Base-by-base conservation (phyloP, 2,888 invertebrate genomes). In the Sipha maydis region DNA sequence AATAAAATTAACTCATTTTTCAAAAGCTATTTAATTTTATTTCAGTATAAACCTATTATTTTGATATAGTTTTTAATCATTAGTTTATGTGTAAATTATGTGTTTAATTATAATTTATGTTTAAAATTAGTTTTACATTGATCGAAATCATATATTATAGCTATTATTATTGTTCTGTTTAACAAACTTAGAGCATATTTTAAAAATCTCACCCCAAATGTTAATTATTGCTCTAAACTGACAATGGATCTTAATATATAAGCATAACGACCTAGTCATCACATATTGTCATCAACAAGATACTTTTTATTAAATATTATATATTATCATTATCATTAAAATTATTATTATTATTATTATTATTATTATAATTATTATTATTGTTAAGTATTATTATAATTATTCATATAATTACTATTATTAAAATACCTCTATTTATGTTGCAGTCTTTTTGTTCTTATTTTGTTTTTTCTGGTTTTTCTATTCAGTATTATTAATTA, bases 401-500 rank as follows among this genome's bases (percentile, higher is more conserved):
- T 71, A 56, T 31, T 78, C 14, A 54, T 17, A 8, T 31, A 56
- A 28, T 28, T 31, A 25, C 21, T 79, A 34, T 79, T 31, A 56
- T 79, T 79, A 69, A 67, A 28, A 31, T 84, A 84, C 34, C 38
- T 84, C 61, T 83, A 73, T 54, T 4, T 83, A 73, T 83, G 34
- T 83, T 25, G 25, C 21, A 76, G 28, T 28, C 54, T 73, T 84
- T n/a, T n/a, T n/a, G n/a, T n/a, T n/a, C n/a, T n/a, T 83, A 83
- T 56, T 83, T 78, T 5, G 48, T 78, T 78, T 61, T 56, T 54
- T 71, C 11, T 78, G 41, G 21, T 48, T 56, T 56, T 88, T 82
- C 73, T 73, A 79, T 82, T 88, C 88, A 88, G 88, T 88, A 88
- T 88, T 88, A 88, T 88, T 79, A 86, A 78, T 86, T 88, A 86